Percentiles rank a stretch among this genome's conserved stretches.
These are phyloP conservation scores for Pelosia muscerda DNA, from an alignment of 2,888 invertebrate genomes.

Conservation along the genomic window DNA sequence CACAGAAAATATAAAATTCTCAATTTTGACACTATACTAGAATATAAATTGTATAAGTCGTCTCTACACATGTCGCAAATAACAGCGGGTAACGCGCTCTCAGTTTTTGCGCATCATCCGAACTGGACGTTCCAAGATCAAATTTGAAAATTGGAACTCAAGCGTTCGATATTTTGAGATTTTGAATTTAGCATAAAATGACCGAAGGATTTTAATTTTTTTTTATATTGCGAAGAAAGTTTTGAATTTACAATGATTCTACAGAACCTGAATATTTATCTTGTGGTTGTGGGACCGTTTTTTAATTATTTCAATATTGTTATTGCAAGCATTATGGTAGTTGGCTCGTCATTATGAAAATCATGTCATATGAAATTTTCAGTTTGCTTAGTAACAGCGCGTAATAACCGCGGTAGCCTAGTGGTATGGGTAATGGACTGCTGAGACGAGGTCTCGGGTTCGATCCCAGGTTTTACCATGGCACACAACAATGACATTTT, in stretches of 20 bases:
- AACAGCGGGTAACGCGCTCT: constrained; percentile 83
- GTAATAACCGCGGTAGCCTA: no score
- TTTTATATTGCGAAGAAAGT: neutral
- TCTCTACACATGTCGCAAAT: constrained; percentile 71
- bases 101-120: constrained; percentile 84
- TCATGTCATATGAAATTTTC: no score
- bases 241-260: neutral
- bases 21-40: no score
- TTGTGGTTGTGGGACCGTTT: neutral
- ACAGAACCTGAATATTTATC: neutral
- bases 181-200: constrained; percentile 79
- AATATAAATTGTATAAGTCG: constrained; percentile 13
- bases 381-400: no score
- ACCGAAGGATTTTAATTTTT: constrained; percentile 40
- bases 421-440: no score
- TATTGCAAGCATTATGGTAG: no score
- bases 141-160: constrained; percentile 85
- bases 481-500: no score
- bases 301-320: no score
- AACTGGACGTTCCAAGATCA: constrained; percentile 87
- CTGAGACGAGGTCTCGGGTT: no score
- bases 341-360: no score
- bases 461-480: no score
- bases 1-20: no score
- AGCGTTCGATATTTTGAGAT: constrained; percentile 83